phyloP scores from a whole-genome alignment of 92 coral and sea anemone species.

The Umimayanthus kanabou region DNA sequence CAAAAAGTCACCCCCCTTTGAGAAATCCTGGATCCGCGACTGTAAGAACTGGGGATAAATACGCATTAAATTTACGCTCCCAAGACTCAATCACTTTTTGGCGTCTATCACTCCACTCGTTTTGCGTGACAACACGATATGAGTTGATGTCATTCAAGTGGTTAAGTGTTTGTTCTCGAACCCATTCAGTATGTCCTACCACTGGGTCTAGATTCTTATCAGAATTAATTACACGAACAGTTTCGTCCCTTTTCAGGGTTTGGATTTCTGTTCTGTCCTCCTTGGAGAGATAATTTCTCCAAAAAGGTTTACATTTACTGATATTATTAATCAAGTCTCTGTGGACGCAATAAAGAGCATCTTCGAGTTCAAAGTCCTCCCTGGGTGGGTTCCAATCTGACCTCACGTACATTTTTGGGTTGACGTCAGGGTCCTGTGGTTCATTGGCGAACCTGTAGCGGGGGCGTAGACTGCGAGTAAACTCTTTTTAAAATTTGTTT shows the following conservation, averaged over 20 bases:
- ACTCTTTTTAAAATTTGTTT: too few species aligned
- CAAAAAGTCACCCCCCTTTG: too few species aligned
- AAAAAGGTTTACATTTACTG: background rate
- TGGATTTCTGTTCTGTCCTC: background rate
- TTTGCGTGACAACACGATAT: background rate
- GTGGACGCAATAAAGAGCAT: too few species aligned
- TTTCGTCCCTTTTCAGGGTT: background rate
- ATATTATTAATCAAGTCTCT: background rate
- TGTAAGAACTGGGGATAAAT: constrained; percentile 9
- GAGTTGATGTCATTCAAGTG: background rate
- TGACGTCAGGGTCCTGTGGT: too few species aligned
- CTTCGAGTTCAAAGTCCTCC: too few species aligned
- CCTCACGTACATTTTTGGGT: too few species aligned
- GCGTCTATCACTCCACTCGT: constrained; percentile 15
- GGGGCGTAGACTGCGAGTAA: too few species aligned
- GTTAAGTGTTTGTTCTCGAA: constrained; percentile 2
- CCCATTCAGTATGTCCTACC: constrained; percentile 13
- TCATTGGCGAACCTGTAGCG: too few species aligned
- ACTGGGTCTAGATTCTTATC: constrained; percentile 25
- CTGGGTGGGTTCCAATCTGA: too few species aligned
- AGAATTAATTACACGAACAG: background rate
- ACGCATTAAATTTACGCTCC: constrained; percentile 13
- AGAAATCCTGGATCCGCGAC: too few species aligned
- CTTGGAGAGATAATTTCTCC: constrained; percentile 16
- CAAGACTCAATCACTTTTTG: background rate